Base-by-base conservation (phyloP, 2,888 invertebrate genomes). In the Caenorhabditis uteleia region DNA sequence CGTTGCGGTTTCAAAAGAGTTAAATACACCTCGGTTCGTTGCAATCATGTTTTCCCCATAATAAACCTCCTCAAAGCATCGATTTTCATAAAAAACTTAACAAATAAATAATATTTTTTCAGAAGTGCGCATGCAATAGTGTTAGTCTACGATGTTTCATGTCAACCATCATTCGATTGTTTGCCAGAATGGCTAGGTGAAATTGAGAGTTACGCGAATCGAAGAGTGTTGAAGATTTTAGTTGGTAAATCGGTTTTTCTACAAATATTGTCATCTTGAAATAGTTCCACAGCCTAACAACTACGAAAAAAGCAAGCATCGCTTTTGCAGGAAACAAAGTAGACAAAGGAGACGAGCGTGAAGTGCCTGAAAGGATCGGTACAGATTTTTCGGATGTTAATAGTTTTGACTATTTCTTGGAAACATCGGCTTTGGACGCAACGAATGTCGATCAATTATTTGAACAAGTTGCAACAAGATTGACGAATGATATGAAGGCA, bases 401-500 rank as follows among this genome's bases (percentile, higher is more conserved):
- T 39, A 71, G 65, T 27, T 97, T 97, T 93, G 83, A 83, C 55
- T 93, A 94, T 85, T 97, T 95, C 86, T 87, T 97, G 75, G 95
- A 97, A 87, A 97, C 95, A 0, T 95, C 95, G 0, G 95, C 95
- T 0, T 93, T 95, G 84, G 94, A 95, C 85, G 92, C 95, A 2
- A 95, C 95, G 81, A 95, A 97, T 86, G 95, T 97, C 3, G 95
- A 97, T 84, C 89, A 91, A 83, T 87, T 97, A 60, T 97, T 97
- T 85, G 91, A 93, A 89, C 94, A 95, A 86, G 95, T 97, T 78
- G 95, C 95, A 18, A 74, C 73, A 10, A 47, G 79, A 39, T 64
- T 83, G 16, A 79, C 83, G 2, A 66, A 76, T 46, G 83, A 83
- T 50, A 81, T 83, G 83, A 83, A 82, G 51, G 58, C 68, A 18